Conservation (phyloP, 1,140 invertebrate species). For the Aphelinus atriplicis region DNA sequence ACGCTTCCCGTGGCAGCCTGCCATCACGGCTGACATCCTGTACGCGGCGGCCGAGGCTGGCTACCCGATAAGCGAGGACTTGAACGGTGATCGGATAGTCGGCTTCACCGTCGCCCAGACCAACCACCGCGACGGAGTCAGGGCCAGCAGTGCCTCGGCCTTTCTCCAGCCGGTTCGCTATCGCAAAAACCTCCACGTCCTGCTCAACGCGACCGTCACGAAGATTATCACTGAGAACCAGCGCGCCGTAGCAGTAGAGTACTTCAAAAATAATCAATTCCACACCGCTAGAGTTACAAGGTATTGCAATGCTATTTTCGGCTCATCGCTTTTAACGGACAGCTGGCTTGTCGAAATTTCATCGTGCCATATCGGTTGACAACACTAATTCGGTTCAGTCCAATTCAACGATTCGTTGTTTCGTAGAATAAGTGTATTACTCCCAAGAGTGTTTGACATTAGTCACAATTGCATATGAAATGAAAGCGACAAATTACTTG, state of each 20-base stretch:
- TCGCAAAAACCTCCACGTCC: conserved; percentile 77
- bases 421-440: too few relatives aligned
- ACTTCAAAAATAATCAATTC: conserved; percentile 48
- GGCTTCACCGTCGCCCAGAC: conserved; percentile 68
- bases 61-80: conserved; percentile 67
- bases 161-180: conserved; percentile 72
- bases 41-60: conserved; percentile 68
- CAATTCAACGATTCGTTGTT: too few relatives aligned
- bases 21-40: conserved; percentile 66
- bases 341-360: too few relatives aligned
- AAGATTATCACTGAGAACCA: conserved; percentile 70
- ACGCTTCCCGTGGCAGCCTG: conserved; percentile 64
- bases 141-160: conserved; percentile 75
- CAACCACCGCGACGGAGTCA: conserved; percentile 70
- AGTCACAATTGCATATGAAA: too few relatives aligned
- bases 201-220: conserved; percentile 75
- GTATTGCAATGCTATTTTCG: conserved; percentile 43
- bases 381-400: too few relatives aligned
- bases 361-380: too few relatives aligned
- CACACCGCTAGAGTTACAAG: conserved; percentile 44
- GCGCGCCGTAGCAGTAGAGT: conserved; percentile 72
- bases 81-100: conserved; percentile 65
- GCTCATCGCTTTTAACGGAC: too few relatives aligned
- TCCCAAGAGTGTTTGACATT: too few relatives aligned
- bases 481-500: too few relatives aligned